Conservation (phyloP, 2,797 vertebrate species). For the Kryptolebias ocellatus region DNA sequence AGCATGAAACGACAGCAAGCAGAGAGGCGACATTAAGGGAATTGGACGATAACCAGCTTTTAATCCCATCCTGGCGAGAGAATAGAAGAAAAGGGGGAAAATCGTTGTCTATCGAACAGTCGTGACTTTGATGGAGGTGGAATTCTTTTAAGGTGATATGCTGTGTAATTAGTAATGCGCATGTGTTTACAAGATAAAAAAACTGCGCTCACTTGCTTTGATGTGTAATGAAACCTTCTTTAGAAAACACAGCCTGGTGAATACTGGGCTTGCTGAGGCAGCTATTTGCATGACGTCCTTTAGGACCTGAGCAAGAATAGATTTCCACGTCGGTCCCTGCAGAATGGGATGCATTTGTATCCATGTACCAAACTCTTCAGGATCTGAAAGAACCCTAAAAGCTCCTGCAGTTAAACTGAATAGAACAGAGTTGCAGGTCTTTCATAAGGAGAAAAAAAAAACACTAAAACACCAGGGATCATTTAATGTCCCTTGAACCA, state of each 20-base stretch:
- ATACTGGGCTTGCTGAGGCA: slow-evolving; percentile 41
- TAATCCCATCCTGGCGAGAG: slow-evolving; percentile 74
- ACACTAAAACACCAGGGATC: slow-evolving; percentile 3
- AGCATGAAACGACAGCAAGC: slow-evolving; percentile 72
- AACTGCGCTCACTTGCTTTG: slow-evolving; percentile 59
- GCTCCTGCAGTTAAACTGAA: not conserved
- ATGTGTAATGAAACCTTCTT: slow-evolving; percentile 62
- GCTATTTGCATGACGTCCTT: slow-evolving; percentile 48
- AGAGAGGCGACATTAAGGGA: slow-evolving; percentile 75
- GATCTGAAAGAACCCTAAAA: slow-evolving; percentile 6
- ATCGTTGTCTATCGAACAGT: slow-evolving; percentile 67
- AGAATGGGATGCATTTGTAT: slow-evolving; percentile 18
- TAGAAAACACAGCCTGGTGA: slow-evolving; percentile 42
- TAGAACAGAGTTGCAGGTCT: not conserved
- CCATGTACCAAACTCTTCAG: slow-evolving; percentile 6
- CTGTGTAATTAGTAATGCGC: slow-evolving; percentile 71
- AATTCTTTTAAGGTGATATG: slow-evolving; percentile 71
- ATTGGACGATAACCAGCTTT: slow-evolving; percentile 75
- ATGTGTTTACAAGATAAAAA: slow-evolving; percentile 78
- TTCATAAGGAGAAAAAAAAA: slow-evolving; percentile 5
- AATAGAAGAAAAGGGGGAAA: slow-evolving; percentile 65
- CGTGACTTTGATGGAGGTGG: slow-evolving; percentile 76
- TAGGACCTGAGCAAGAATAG: slow-evolving; percentile 26
- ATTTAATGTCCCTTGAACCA: slow-evolving; percentile 11
- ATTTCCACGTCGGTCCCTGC: slow-evolving; percentile 23